Evolutionary conservation across 2,797 vertebrate species (phyloP).

Genomic region (Diglossa cyanea): DNA sequence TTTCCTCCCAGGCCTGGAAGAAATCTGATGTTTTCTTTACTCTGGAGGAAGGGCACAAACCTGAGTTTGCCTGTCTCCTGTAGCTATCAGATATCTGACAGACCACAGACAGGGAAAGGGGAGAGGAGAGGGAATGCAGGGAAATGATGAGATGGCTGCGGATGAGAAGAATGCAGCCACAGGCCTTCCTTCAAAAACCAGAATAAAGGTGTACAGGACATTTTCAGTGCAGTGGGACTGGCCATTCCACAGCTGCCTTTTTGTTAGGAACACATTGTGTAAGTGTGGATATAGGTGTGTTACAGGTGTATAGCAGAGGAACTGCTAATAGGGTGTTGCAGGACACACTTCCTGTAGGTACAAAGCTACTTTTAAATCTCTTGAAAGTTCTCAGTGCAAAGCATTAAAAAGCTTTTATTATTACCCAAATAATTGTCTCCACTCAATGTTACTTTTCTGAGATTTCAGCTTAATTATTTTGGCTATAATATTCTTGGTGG

Average conservation of each 20-base stretch:
- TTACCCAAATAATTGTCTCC: background rate
- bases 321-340: background rate
- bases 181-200: background rate
- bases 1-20: background rate
- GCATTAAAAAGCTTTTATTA: background rate
- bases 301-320: background rate
- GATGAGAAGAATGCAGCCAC: background rate
- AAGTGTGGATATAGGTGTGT: background rate
- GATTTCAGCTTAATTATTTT: background rate
- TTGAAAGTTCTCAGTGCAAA: background rate
- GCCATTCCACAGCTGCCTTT: background rate
- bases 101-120: background rate
- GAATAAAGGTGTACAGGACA: background rate
- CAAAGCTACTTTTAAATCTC: background rate
- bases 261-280: background rate
- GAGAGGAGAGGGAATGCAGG: background rate
- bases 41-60: background rate
- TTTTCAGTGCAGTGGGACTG: background rate
- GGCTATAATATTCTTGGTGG: background rate
- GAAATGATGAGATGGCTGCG: background rate
- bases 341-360: background rate
- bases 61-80: background rate
- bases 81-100: background rate
- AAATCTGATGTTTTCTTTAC: background rate
- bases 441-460: background rate